Base-by-base conservation (phyloP, 2,797 vertebrate genomes). In the Mus minutoides region DNA sequence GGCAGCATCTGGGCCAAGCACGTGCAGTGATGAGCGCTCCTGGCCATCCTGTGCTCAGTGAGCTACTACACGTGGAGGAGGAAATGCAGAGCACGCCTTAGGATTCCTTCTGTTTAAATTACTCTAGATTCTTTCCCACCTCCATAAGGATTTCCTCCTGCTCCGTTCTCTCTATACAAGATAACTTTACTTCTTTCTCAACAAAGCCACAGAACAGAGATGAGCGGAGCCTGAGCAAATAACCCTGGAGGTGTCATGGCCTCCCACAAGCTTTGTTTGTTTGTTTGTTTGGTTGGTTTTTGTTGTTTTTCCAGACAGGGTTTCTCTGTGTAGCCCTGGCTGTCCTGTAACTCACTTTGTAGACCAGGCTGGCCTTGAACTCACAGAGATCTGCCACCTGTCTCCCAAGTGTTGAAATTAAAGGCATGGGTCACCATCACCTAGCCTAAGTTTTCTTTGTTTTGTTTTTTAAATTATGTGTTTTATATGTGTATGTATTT, bases 91-190 rank as follows among this genome's bases (percentile, higher is more conserved):
- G n/a, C 64, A 29, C 3, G 4, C 31, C 16, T 46, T 64, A 43
- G 16, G 46, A 62, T 64, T 73, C n/a, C 46, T 85, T 31, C 29
- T 13, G 37, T 67, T 22, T 29, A 67, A 56, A 5, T 49, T n/a
- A 14, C 8, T 26, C 69, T 16, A 29, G 22, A 21, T 16, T 73
- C 64, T 8, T 40, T 52, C 34, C 17, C 2, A 13, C 22, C 75
- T 52, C 37, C 54, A 16, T 73, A 13, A 40, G 43, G 21, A 46
- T 14, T 78, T 79, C 58, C 34, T 52, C 43, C 60, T 16, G 4
- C 34, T 69, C 34, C 31, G n/a, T 21, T 0, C 19, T 29, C 26
- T 34, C 77, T 11, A 7, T 21, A 69, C 0, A 1, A 1, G 49
- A 76, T 31, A 90, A 62, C 46, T 43, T 90, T 60, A 54, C 1